These are phyloP conservation scores for Charina bottae DNA, from an alignment of 2,113 vertebrate species.

Conservation along the genomic window DNA sequence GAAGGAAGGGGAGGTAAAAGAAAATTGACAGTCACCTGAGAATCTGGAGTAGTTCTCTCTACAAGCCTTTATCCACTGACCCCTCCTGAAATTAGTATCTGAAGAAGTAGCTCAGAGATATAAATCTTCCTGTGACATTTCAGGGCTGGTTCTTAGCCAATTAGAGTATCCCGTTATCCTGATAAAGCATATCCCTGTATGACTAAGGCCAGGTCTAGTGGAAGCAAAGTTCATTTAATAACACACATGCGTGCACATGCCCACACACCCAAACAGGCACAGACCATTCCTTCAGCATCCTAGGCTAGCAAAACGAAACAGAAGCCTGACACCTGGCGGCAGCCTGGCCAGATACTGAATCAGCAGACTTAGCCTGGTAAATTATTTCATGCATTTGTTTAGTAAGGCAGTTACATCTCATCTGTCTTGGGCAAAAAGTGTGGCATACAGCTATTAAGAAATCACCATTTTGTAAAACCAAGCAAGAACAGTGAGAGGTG, in stretches of 20 bases:
- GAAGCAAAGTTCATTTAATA: slow-evolving; percentile 34
- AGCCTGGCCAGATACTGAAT: not conserved
- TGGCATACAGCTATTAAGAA: not conserved
- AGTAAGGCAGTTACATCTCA: not conserved
- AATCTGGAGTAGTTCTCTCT: slow-evolving; percentile 29
- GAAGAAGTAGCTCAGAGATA: slow-evolving; percentile 55
- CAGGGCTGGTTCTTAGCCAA: slow-evolving; percentile 54
- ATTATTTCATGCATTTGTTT: not conserved
- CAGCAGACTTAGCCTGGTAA: not conserved
- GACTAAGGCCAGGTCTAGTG: slow-evolving; percentile 38
- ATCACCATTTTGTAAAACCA: not conserved
- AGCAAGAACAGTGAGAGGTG: not conserved
- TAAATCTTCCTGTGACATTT: slow-evolving; percentile 74
- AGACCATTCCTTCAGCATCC: not conserved
- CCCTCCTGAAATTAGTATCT: slow-evolving; percentile 58
- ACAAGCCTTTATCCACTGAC: slow-evolving; percentile 46
- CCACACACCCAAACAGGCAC: not conserved
- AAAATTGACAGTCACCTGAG: not conserved
- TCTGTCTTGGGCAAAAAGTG: not conserved
- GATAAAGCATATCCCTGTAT: not conserved
- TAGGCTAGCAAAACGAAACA: not conserved
- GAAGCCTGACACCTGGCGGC: not conserved
- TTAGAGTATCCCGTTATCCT: slow-evolving; percentile 50
- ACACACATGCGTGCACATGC: not conserved
- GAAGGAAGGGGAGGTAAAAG: not conserved